Percentiles rank a stretch among this genome's conserved stretches.
Evolutionary conservation across 2,888 invertebrate genomes (phyloP).

Genomic region (Eurytoma adleriae): DNA sequence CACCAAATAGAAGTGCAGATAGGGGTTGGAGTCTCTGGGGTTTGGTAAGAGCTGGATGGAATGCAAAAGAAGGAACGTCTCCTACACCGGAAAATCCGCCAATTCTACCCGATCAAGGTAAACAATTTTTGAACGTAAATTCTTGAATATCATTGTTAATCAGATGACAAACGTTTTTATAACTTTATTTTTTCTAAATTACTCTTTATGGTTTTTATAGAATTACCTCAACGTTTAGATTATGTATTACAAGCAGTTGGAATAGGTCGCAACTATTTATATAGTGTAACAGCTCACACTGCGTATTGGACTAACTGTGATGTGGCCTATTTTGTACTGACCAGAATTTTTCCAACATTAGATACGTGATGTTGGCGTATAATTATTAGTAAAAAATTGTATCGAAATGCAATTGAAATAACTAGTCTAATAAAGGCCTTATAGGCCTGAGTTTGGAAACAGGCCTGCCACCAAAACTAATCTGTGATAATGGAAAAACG

Average conservation of each 20-base stretch:
- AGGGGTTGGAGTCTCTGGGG: slow-evolving; percentile 77
- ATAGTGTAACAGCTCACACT: slow-evolving; percentile 81
- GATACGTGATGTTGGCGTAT: slow-evolving; percentile 74
- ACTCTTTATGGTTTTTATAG: slow-evolving; percentile 67
- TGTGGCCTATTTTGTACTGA: slow-evolving; percentile 81
- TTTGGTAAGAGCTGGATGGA: slow-evolving; percentile 75
- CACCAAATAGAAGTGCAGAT: slow-evolving; percentile 70
- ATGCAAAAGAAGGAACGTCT: slow-evolving; percentile 73
- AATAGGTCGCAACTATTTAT: slow-evolving; percentile 79
- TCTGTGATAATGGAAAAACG: slow-evolving; percentile 75
- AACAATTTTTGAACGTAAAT: background rate
- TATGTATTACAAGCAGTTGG: slow-evolving; percentile 79
- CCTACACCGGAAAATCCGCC: slow-evolving; percentile 72
- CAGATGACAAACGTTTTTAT: slow-evolving; percentile 24
- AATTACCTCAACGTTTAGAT: slow-evolving; percentile 80
- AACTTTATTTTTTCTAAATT: background rate
- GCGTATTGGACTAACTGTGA: slow-evolving; percentile 82
- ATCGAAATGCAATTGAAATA: slow-evolving; percentile 51
- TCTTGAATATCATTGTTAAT: background rate
- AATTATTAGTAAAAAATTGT: slow-evolving; percentile 55
- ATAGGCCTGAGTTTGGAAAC: slow-evolving; percentile 63
- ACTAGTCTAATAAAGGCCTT: slow-evolving; percentile 66
- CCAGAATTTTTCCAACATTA: slow-evolving; percentile 76
- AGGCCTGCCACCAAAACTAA: slow-evolving; percentile 73
- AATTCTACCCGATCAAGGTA: slow-evolving; percentile 76